These are phyloP conservation scores for Cassiopea andromeda DNA, from an alignment of 30 jellyfish, hydroid and myxozoan genomes.

Conservation along the genomic window DNA sequence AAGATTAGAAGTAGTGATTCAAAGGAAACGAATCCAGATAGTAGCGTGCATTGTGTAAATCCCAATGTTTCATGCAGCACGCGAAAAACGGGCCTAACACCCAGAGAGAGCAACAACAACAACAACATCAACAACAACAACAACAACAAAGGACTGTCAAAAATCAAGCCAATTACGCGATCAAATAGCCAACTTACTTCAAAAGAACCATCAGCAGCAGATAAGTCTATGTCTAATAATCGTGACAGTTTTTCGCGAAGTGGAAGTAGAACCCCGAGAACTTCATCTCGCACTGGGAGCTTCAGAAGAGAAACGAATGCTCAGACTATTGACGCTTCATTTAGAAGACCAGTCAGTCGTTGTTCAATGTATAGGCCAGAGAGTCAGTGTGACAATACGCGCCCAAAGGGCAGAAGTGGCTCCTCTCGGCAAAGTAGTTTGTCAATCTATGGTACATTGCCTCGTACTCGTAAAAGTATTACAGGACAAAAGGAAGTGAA, in stretches of 20 bases:
- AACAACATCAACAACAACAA: neutral
- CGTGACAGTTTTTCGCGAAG: neutral
- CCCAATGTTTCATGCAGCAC: neutral
- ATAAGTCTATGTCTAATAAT: neutral
- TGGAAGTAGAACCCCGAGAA: neutral
- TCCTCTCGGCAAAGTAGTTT: neutral
- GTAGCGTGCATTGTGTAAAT: slow-evolving; percentile 5
- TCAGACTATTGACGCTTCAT: neutral
- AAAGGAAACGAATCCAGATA: slow-evolving; percentile 11
- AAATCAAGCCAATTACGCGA: slow-evolving; percentile 1
- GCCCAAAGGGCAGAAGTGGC: slow-evolving; percentile 28
- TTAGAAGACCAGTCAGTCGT: slow-evolving; percentile 28
- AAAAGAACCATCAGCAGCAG: neutral
- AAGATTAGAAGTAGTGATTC: neutral
- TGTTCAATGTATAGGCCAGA: neutral
- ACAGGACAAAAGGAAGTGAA: neutral
- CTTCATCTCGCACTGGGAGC: slow-evolving; percentile 37
- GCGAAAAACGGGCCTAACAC: neutral
- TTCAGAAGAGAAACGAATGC: slow-evolving; percentile 1
- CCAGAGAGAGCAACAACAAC: neutral
- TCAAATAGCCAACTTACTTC: slow-evolving; percentile 17
- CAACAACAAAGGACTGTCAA: neutral
- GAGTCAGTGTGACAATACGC: slow-evolving; percentile 12
- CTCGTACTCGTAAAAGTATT: slow-evolving; percentile 3
- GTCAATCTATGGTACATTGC: slow-evolving; percentile 43